Base-by-base conservation (phyloP, 2,888 invertebrate genomes). In the Notocelia uddmanniana region DNA sequence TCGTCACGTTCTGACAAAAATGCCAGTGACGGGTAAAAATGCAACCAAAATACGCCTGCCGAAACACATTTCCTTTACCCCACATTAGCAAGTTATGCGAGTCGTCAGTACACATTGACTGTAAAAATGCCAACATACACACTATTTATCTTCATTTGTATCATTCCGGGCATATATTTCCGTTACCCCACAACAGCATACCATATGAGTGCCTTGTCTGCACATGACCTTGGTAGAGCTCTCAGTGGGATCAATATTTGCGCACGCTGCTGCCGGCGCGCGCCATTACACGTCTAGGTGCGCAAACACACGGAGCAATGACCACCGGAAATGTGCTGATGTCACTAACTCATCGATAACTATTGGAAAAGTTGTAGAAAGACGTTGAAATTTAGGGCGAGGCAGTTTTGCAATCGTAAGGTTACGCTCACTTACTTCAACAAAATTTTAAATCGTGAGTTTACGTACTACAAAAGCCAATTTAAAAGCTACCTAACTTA, bases 241-340 rank as follows among this genome's bases (percentile, higher is more conserved):
- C 77, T 75, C 74, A 70, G 69, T 68, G 60, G 77, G 76, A 79
- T 80, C 81, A 87, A 86, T 90, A 87, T 91, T 90, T 90, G 89
- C 88, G 85, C 83, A 77, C 81, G 83, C 85, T 60, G 78, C 79
- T 75, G 74, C 77, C 76, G 78, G 69, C 75, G 74, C 75, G 77
- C 76, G 76, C 77, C 78, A 78, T 83, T 81, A 80, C 82, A 74
- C 74, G 55, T 50, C 70, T 71, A 71, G 70, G 59, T 67, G 66
- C 75, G 75, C 76, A 74, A 72, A 77, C 82, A 81, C 74, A 26
- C 79, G 76, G 83, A 82, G 84, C 85, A 85, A 79, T 83, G 81
- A 83, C 77, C 79, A 45, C 50, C 68, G 67, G 72, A 62, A 67
- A 62, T 62, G 31, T 67, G 48, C 62, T 60, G 45, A 37, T 52